A percentile compares a stretch with the other conserved stretches of the same genome.
Evolutionary conservation across 2,797 vertebrate species (phyloP).

Genomic region (Sciurus carolinensis): DNA sequence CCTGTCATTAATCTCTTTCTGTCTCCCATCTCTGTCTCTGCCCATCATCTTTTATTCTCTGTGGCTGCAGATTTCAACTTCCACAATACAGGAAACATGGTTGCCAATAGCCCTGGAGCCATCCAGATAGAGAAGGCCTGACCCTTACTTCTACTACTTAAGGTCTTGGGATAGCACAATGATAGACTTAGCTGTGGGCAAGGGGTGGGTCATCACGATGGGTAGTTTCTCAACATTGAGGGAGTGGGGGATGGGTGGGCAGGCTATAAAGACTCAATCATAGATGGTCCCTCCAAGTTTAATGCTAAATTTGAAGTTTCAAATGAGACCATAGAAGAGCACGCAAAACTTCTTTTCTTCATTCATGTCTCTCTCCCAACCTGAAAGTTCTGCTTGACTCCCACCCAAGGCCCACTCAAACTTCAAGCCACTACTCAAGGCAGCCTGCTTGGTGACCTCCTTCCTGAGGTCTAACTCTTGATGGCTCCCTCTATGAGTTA

Average conservation of each 20-base stretch:
- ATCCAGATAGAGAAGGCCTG: not conserved
- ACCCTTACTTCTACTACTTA: not conserved
- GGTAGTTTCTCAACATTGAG: not conserved
- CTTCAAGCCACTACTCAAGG: not conserved
- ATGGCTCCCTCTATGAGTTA: not conserved
- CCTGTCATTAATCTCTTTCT: not conserved
- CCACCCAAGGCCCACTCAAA: not conserved
- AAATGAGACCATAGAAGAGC: not conserved
- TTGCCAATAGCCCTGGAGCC: not conserved
- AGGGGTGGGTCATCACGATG: too few species aligned
- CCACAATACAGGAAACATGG: not conserved
- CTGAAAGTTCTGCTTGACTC: not conserved
- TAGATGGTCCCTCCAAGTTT: not conserved
- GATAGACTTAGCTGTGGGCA: not conserved
- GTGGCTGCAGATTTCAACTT: not conserved
- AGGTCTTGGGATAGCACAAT: not conserved
- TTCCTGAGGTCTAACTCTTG: not conserved
- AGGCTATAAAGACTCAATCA: not conserved
- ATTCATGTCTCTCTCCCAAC: not conserved
- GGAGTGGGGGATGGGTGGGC: not conserved
- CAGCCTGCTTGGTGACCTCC: not conserved
- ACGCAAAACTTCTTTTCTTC: not conserved
- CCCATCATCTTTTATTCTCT: not conserved
- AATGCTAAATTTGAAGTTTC: not conserved
- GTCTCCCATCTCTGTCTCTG: not conserved